These are phyloP conservation scores for Cuculus canorus DNA, from an alignment of 2,797 vertebrate genomes.

Conservation along the genomic window DNA sequence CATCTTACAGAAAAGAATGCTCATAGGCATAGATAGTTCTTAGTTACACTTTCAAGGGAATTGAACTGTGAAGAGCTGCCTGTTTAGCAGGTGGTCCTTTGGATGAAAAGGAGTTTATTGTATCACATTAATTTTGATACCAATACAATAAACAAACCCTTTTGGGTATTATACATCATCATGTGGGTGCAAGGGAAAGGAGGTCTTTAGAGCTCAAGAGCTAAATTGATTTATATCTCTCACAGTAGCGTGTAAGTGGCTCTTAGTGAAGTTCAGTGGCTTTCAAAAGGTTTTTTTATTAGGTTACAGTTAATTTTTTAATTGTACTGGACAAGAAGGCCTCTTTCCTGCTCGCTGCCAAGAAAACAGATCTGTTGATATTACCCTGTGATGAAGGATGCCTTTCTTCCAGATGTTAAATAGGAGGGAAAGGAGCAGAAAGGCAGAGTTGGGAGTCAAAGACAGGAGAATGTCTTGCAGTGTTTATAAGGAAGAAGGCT, in stretches of 20 bases:
- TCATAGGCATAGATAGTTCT: neutral
- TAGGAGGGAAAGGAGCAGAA: neutral
- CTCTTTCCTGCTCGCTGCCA: neutral
- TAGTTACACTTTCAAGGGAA: neutral
- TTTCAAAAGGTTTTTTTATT: neutral
- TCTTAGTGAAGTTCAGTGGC: neutral
- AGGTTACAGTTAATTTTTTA: neutral
- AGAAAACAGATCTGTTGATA: neutral
- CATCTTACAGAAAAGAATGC: neutral
- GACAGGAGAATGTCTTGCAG: neutral
- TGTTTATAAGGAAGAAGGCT: neutral
- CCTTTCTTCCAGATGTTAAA: neutral
- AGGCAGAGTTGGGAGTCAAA: neutral
- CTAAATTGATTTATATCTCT: neutral
- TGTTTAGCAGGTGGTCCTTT: neutral
- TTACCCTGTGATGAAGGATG: neutral
- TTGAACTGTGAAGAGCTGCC: neutral
- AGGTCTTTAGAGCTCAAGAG: neutral
- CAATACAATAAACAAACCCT: neutral
- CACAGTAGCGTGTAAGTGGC: neutral
- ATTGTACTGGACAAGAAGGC: neutral
- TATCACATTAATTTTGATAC: neutral
- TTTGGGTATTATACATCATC: neutral
- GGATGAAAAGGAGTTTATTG: neutral
- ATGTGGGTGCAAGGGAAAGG: rapidly evolving